phyloP scores from a whole-genome alignment of 35 echinoderm and acorn worm species.

The Apostichopus parvimensis region DNA sequence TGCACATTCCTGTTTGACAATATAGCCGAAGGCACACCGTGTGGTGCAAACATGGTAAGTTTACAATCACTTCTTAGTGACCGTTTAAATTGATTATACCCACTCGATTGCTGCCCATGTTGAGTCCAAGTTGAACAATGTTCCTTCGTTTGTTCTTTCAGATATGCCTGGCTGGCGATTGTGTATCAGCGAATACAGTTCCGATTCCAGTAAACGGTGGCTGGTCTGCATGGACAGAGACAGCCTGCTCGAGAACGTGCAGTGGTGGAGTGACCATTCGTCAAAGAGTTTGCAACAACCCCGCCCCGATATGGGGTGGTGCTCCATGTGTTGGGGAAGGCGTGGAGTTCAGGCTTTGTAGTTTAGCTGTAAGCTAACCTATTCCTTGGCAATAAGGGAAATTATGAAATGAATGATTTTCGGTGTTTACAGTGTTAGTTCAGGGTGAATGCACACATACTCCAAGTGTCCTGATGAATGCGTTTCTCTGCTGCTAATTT shows the following conservation, averaged over 20 bases:
- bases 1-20: background rate
- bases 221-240: conserved; percentile 34
- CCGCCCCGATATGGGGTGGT: background rate
- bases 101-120: too few species aligned
- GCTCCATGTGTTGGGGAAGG: conserved; percentile 2
- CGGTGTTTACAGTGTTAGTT: too few species aligned
- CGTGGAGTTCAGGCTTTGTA: conserved; percentile 1
- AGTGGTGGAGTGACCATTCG: background rate
- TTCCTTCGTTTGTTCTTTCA: background rate
- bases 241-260: conserved; percentile 18
- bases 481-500: too few species aligned
- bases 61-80: background rate
- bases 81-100: background rate
- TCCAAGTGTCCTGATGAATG: too few species aligned
- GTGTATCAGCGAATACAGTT: background rate
- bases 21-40: background rate
- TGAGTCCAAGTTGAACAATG: background rate
- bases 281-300: conserved; percentile 20
- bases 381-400: background rate
- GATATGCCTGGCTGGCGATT: conserved; percentile 12
- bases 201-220: background rate
- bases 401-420: background rate
- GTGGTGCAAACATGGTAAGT: background rate
- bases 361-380: background rate
- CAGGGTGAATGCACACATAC: too few species aligned